A percentile compares a stretch with the other conserved stretches of the same genome.
phyloP scores from a whole-genome alignment of 2,797 vertebrate genomes.

The Petrocephalus schoutedeni region DNA sequence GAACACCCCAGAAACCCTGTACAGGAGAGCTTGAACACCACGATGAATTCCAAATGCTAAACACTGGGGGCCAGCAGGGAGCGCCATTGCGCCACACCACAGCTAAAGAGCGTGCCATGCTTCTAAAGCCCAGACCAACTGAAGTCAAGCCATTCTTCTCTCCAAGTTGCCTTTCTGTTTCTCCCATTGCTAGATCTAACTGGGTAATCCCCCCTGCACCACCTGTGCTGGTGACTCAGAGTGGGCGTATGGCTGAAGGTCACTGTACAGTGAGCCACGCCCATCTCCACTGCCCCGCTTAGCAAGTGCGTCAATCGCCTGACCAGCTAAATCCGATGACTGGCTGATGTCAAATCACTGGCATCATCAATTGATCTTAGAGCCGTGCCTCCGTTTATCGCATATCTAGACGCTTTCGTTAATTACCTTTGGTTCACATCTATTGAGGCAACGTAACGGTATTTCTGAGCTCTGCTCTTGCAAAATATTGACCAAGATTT shows the following conservation, averaged over 20 bases:
- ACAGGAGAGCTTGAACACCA: neutral
- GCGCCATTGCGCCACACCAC: neutral
- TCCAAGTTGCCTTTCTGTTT: neutral
- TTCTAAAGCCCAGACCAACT: constrained; percentile 22
- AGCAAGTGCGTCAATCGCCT: neutral
- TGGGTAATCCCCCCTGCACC: constrained; percentile 25
- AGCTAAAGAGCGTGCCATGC: neutral
- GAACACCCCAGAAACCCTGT: neutral
- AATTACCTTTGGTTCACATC: no score
- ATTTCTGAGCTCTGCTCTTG: no score
- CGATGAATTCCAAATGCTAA: neutral
- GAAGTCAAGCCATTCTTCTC: constrained; percentile 36
- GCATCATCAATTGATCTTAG: no score
- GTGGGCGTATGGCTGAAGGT: constrained; percentile 38
- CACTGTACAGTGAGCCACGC: constrained; percentile 35
- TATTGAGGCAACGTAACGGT: no score
- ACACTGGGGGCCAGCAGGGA: neutral
- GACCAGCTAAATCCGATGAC: neutral
- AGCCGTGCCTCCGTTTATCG: no score
- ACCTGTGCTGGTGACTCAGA: constrained; percentile 40
- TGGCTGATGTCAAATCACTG: neutral
- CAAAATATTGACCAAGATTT: neutral
- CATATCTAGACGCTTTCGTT: no score
- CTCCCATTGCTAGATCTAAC: neutral
- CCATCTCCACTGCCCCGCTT: neutral